Conservation (phyloP, 1,140 invertebrate genomes). For the Hesperophylax magnus region DNA sequence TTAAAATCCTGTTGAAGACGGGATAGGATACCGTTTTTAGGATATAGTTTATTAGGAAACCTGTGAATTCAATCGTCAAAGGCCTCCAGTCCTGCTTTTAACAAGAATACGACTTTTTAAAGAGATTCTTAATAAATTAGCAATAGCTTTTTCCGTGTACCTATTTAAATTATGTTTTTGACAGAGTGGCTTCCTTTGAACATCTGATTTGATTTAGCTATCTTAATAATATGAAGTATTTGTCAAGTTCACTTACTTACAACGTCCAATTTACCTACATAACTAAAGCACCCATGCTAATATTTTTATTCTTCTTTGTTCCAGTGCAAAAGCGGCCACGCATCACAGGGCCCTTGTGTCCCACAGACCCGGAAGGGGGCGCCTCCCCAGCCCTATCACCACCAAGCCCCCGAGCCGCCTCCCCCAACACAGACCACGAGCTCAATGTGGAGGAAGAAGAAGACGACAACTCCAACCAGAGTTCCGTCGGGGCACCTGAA, state of each 20-base stretch:
- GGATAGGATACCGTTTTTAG: too few species aligned
- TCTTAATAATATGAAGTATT: neutral
- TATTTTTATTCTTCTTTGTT: slow-evolving; percentile 44
- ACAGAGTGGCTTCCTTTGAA: neutral
- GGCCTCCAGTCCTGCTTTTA: too few species aligned
- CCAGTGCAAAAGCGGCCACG: slow-evolving; percentile 53
- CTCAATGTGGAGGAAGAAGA: slow-evolving; percentile 69
- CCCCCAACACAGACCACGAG: slow-evolving; percentile 67
- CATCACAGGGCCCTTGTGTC: slow-evolving; percentile 41
- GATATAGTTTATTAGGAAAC: too few species aligned
- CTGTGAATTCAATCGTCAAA: too few species aligned
- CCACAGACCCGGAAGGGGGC: slow-evolving; percentile 60
- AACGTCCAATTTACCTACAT: neutral
- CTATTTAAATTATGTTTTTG: neutral
- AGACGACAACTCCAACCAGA: slow-evolving; percentile 65
- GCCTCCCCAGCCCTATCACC: slow-evolving; percentile 61
- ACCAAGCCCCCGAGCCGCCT: slow-evolving; percentile 56
- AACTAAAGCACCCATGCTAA: neutral
- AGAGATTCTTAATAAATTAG: too few species aligned
- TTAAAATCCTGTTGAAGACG: too few species aligned
- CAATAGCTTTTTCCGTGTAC: too few species aligned
- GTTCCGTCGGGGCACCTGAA: slow-evolving; percentile 66
- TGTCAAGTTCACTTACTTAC: too few species aligned
- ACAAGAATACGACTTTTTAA: too few species aligned
- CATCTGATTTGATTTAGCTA: neutral